Percentiles rank a stretch among this genome's conserved stretches.
These are phyloP conservation scores for Oligia latruncula DNA, from an alignment of 2,888 invertebrate species.

Conservation along the genomic window DNA sequence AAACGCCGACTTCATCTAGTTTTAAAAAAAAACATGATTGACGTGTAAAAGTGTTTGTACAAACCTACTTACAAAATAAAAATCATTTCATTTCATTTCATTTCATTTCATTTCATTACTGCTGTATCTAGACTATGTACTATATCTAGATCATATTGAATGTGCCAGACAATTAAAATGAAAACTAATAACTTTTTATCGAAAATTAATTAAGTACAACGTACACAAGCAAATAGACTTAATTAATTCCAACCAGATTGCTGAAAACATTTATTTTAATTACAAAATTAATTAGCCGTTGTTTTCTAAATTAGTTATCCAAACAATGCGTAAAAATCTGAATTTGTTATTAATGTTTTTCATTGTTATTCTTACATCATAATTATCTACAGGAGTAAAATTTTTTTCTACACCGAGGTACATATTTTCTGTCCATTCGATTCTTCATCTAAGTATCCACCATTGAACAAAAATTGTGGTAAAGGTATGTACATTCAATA, in stretches of 20 bases:
- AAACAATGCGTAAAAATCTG: conserved; percentile 54
- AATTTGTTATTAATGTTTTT: conserved; percentile 43
- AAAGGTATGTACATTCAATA: no score
- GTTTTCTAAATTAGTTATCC: conserved; percentile 60
- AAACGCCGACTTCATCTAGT: no score
- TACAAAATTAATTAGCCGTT: conserved; percentile 64
- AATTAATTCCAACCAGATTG: conserved; percentile 52
- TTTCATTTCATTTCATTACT: no score
- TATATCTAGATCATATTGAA: not conserved
- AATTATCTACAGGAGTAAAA: not conserved
- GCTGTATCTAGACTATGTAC: not conserved
- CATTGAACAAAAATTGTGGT: not conserved
- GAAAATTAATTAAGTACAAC: conserved; percentile 39
- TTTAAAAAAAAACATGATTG: no score
- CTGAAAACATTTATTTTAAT: conserved; percentile 57
- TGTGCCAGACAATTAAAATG: conserved; percentile 22
- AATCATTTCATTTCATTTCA: no score
- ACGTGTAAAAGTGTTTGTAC: no score
- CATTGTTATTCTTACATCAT: conserved; percentile 17
- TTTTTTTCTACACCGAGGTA: not conserved
- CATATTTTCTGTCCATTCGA: not conserved
- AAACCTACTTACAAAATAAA: no score
- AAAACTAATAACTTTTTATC: conserved; percentile 20
- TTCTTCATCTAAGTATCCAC: not conserved
- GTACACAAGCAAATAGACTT: conserved; percentile 40